Conservation (phyloP, 2,113 vertebrate species). For the Phoenicopterus ruber region DNA sequence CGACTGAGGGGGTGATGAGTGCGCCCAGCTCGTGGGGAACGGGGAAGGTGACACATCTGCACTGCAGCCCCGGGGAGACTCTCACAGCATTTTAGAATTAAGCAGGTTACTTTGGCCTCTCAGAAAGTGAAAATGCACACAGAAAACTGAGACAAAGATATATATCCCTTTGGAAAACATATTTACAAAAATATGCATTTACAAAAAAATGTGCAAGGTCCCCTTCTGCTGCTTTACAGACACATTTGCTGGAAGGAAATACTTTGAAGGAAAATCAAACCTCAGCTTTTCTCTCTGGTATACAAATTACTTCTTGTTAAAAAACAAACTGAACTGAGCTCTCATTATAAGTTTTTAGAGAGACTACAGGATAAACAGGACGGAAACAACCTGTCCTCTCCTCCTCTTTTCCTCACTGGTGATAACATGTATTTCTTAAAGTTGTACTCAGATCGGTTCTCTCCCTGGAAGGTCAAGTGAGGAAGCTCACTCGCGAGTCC, state of each 20-base stretch:
- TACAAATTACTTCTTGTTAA: not conserved
- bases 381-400: not conserved
- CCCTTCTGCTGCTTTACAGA: not conserved
- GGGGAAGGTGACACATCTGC: not conserved
- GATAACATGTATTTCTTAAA: not conserved
- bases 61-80: not conserved
- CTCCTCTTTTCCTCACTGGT: not conserved
- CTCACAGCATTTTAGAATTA: not conserved
- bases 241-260: not conserved
- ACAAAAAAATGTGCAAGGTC: not conserved
- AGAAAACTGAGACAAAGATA: not conserved
- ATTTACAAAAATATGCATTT: not conserved
- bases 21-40: not conserved
- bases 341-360: not conserved
- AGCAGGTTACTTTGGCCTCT: not conserved
- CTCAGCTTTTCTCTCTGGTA: not conserved
- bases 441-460: not conserved
- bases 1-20: not conserved
- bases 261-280: not conserved
- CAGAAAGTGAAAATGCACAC: not conserved
- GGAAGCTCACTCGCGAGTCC: not conserved
- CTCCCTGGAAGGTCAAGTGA: not conserved
- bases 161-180: not conserved
- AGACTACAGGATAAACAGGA: not conserved
- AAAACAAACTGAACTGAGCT: not conserved